Percentiles rank a stretch among this genome's conserved stretches.
Conservation (phyloP, 1,140 invertebrate genomes). For the Trichoplusia ni region DNA sequence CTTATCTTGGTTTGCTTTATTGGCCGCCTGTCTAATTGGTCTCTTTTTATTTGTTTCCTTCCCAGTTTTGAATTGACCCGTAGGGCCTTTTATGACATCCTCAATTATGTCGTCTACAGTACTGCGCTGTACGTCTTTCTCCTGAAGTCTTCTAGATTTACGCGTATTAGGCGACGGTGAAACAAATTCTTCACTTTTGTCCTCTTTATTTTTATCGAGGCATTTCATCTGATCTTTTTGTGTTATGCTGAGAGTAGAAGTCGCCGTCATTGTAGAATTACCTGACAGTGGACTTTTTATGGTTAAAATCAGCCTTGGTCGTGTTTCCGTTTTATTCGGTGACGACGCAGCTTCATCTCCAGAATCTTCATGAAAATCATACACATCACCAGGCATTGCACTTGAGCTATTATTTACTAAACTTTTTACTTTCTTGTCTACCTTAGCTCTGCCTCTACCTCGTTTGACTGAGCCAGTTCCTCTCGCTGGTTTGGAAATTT, state of each 20-base stretch:
- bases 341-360: conserved; percentile 85
- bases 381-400: conserved; percentile 86
- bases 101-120: conserved; percentile 93
- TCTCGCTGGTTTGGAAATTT: conserved; percentile 82
- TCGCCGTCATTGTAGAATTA: conserved; percentile 60
- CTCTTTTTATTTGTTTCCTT: conserved; percentile 69
- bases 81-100: conserved; percentile 88
- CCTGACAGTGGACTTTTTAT: conserved; percentile 86
- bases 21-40: conserved; percentile 61
- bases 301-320: conserved; percentile 89
- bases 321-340: conserved; percentile 79
- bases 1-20: conserved; percentile 65
- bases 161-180: conserved; percentile 85
- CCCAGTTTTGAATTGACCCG: conserved; percentile 49
- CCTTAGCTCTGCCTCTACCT: conserved; percentile 80
- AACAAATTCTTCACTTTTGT: conserved; percentile 85
- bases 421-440: conserved; percentile 82
- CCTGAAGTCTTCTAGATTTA: conserved; percentile 90
- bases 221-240: conserved; percentile 63
- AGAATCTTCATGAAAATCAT: conserved; percentile 92
- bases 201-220: conserved; percentile 78
- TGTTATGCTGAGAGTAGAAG: conserved; percentile 66
- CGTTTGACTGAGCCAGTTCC: conserved; percentile 74
- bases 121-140: conserved; percentile 87
- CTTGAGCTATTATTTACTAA: conserved; percentile 69